Percentiles rank a stretch among this genome's conserved stretches.
Evolutionary conservation across 1,140 invertebrate genomes (phyloP).

Genomic region (Acromyrmex charruanus): DNA sequence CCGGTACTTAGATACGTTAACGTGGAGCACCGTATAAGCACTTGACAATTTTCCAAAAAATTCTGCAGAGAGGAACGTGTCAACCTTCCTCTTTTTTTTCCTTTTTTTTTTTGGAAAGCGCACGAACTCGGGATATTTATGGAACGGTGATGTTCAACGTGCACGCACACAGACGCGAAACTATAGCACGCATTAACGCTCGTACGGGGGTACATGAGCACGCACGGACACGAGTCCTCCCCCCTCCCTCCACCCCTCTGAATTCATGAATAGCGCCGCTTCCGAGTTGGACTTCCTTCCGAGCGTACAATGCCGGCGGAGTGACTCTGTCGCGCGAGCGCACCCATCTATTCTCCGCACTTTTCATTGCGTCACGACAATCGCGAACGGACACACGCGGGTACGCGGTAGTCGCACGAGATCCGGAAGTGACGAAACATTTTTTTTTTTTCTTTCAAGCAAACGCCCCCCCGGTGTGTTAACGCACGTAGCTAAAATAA

Average conservation of each 20-base stretch:
- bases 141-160: background rate
- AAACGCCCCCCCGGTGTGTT: background rate
- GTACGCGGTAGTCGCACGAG: slow-evolving; percentile 18
- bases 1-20: background rate
- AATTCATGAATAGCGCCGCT: slow-evolving; percentile 81
- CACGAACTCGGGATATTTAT: background rate
- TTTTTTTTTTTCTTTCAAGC: slow-evolving; percentile 2
- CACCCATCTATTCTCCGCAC: slow-evolving; percentile 78
- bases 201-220: slow-evolving; percentile 28
- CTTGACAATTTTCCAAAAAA: slow-evolving; percentile 20
- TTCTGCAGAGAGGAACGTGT: background rate
- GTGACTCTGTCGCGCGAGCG: slow-evolving; percentile 66
- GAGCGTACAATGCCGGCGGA: slow-evolving; percentile 77
- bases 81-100: background rate
- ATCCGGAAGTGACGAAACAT: slow-evolving; percentile 50
- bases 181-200: slow-evolving; percentile 27
- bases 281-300: slow-evolving; percentile 85
- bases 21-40: background rate
- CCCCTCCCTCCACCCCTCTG: slow-evolving; percentile 68
- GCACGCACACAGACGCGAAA: background rate
- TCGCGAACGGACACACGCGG: slow-evolving; percentile 38
- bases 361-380: slow-evolving; percentile 74
- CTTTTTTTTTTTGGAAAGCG: background rate
- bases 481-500: background rate
- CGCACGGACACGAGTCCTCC: slow-evolving; percentile 35